Evolutionary conservation across 2,113 vertebrate species (phyloP).

Genomic region (Osmerus eperlanus): DNA sequence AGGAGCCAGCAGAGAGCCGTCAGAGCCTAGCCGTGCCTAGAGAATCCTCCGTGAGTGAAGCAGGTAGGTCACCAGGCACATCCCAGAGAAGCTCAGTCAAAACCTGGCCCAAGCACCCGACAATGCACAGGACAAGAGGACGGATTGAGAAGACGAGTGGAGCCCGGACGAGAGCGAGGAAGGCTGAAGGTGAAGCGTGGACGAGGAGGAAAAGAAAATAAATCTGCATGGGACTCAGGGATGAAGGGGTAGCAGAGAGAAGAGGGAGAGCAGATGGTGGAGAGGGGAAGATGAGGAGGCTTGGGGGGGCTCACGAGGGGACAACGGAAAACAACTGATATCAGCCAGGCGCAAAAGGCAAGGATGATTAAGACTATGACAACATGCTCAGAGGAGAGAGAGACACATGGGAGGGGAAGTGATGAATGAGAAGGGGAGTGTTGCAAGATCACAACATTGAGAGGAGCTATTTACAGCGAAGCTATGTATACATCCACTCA

Average conservation of each 20-base stretch:
- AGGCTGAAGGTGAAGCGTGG: neutral
- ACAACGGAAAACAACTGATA: neutral
- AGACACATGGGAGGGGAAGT: neutral
- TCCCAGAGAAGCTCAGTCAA: constrained; percentile 34
- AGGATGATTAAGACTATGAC: neutral
- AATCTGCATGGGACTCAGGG: constrained; percentile 15
- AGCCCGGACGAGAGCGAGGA: neutral
- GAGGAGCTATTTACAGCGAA: neutral
- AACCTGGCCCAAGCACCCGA: constrained; percentile 41
- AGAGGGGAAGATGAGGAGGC: neutral
- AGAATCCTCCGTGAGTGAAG: constrained; percentile 13
- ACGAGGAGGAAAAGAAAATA: constrained; percentile 27
- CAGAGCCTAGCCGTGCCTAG: constrained; percentile 18
- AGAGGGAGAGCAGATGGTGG: neutral
- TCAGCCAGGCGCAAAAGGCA: neutral
- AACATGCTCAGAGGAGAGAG: neutral
- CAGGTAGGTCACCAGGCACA: constrained; percentile 19
- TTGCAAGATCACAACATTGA: neutral
- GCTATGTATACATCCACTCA: neutral
- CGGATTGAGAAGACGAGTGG: constrained; percentile 33
- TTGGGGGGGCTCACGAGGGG: neutral
- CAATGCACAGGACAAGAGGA: constrained; percentile 13
- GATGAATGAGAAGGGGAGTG: constrained; percentile 8
- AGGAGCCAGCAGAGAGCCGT: constrained; percentile 15
- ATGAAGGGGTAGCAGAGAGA: constrained; percentile 22